phyloP scores from a whole-genome alignment of 2,888 invertebrate species.

The Drosophila histrio region DNA sequence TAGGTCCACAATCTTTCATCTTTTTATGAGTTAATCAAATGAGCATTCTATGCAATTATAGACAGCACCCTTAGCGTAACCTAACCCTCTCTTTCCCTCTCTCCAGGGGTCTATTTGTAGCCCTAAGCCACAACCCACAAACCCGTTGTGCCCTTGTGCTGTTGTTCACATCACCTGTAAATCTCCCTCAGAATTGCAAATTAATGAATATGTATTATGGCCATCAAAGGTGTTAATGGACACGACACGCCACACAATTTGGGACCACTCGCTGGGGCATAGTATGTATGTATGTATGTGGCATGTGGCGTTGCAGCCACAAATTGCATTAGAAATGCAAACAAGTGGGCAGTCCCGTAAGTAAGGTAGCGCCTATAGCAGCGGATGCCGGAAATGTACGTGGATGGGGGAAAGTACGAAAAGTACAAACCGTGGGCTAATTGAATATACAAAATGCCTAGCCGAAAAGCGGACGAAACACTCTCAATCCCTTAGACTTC shows the following conservation, averaged over 20 bases:
- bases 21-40: conserved; percentile 44
- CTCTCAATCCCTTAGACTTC: background rate
- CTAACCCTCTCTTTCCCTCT: background rate
- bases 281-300: background rate
- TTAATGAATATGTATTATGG: conserved; percentile 80
- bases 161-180: conserved; percentile 20
- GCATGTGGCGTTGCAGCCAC: conserved; percentile 62
- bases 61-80: conserved; percentile 10
- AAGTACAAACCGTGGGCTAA: conserved; percentile 42
- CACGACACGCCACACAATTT: conserved; percentile 79
- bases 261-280: conserved; percentile 13
- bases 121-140: background rate
- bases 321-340: conserved; percentile 79
- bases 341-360: conserved; percentile 58
- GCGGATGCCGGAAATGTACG: conserved; percentile 7
- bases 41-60: conserved; percentile 32
- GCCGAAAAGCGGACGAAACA: conserved; percentile 35
- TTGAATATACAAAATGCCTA: conserved; percentile 72
- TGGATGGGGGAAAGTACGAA: conserved; percentile 2
- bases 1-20: conserved; percentile 18
- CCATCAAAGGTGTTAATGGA: conserved; percentile 78
- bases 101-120: background rate
- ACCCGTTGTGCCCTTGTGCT: background rate
- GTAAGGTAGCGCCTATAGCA: conserved; percentile 11
- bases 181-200: conserved; percentile 53